A percentile compares a stretch with the other conserved stretches of the same genome.
These are phyloP conservation scores for Phoebastria nigripes DNA, from an alignment of 2,797 vertebrate species.

Conservation along the genomic window DNA sequence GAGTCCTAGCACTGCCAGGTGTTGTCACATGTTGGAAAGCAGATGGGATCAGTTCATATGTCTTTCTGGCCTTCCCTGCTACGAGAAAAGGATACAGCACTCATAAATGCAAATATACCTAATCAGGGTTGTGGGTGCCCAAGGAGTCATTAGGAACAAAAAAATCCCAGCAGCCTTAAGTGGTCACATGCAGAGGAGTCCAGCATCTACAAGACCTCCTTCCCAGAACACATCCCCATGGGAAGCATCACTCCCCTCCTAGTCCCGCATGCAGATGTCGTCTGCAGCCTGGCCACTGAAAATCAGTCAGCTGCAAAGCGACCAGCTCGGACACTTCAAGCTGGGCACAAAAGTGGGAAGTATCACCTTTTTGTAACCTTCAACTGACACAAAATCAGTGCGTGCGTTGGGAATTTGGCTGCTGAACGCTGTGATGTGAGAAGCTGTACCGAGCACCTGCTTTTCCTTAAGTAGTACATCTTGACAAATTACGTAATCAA, in stretches of 20 bases:
- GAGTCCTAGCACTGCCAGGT: not conserved
- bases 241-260: not conserved
- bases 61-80: not conserved
- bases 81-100: not conserved
- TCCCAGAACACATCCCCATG: fast-evolving
- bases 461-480: not conserved
- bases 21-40: not conserved
- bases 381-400: not conserved
- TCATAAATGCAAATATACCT: not conserved
- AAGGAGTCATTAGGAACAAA: not conserved
- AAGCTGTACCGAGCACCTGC: not conserved
- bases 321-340: not conserved
- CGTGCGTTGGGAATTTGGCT: not conserved
- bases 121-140: not conserved
- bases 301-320: not conserved
- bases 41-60: not conserved
- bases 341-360: not conserved
- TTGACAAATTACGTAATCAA: not conserved
- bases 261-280: not conserved
- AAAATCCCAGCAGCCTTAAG: not conserved
- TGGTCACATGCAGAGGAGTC: not conserved
- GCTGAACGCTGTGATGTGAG: not conserved
- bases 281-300: not conserved
- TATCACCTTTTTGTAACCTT: not conserved
- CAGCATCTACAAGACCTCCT: not conserved